Base-by-base conservation (phyloP, 2,113 vertebrate species). In the Argyrosomus japonicus region DNA sequence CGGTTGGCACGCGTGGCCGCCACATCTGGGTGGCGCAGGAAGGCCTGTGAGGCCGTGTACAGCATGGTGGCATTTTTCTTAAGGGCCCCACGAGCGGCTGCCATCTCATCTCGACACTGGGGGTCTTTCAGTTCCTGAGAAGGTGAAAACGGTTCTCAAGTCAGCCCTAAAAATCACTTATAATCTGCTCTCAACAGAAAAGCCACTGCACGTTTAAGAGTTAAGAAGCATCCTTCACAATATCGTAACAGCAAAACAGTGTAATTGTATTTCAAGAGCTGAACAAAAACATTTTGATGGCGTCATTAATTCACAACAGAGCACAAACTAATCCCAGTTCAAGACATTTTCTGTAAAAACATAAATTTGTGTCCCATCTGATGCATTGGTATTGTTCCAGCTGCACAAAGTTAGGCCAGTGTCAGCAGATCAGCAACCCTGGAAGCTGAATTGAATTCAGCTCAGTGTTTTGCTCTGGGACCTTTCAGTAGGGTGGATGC, bases 51-150 rank as follows among this genome's bases (percentile, higher is more conserved):
- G 18, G 98, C 98, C 0, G 98, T 99, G 82, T 99, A 99, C 64
- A 99, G 29, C 98, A 99, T 99, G 0, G 98, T 99, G 91, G 98
- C 98, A 0, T 99, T 99, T 90, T 99, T 99, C 94, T 99, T 99
- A 69, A 99, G 95, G 45, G 98, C 98, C 0, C 98, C 98, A 0
- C 98, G 96, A 0, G 98, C 98, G 0, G 98, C 98, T 0, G 98
- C 98, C 98, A 99, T 99, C 90, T 99, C 98, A 7, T 99, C 98
- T 81, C 98, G 92, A 89, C 98, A 99, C 90, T 99, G 98, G 53
- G 97, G 98, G 72, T 99, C 98, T 87, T 99, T 99, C 85, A 99
- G 96, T 53, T 99, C 98, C 98, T 99, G 79, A 51, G 29, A 60
- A 56, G 47, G 53, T 18, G 43, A 64, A 14, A 61, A 53, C 76